Evolutionary conservation across 2,113 vertebrate genomes (phyloP).

Genomic region (Lasiurus cinereus): DNA sequence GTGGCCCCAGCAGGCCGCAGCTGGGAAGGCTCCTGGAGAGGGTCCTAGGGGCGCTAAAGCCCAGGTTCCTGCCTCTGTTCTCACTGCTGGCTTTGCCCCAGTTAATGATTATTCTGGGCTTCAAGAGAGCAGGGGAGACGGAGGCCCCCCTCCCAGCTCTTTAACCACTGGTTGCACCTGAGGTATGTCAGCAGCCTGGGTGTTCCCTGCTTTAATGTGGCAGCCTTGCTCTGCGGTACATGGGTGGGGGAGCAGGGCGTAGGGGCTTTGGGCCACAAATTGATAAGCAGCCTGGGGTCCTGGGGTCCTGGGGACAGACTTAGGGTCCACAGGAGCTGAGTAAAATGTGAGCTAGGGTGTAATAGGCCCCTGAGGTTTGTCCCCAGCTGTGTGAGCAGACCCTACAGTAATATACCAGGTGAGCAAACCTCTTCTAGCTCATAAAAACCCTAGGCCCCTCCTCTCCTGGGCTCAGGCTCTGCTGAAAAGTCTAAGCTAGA

Average conservation of each 20-base stretch:
- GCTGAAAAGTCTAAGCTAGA: background rate
- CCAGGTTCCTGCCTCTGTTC: fast-evolving
- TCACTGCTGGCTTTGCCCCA: background rate
- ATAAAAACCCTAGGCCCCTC: fast-evolving
- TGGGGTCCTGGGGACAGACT: background rate
- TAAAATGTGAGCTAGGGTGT: background rate
- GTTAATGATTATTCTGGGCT: conserved; percentile 74
- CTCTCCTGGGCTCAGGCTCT: background rate
- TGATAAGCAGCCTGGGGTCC: background rate
- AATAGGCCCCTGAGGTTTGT: background rate
- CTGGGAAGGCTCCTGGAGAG: background rate
- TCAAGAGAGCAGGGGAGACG: background rate
- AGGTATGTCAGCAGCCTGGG: conserved; percentile 53
- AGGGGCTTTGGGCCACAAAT: background rate
- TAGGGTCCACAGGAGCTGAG: background rate
- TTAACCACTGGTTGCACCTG: conserved; percentile 57
- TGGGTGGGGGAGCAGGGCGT: background rate
- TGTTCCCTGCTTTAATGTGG: conserved; percentile 69
- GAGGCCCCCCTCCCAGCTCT: background rate
- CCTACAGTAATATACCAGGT: background rate
- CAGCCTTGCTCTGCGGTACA: background rate
- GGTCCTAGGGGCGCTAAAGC: background rate
- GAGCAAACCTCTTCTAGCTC: background rate
- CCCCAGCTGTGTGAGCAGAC: background rate
- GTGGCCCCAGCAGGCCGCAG: background rate